A percentile compares a stretch with the other conserved stretches of the same genome.
phyloP scores from a whole-genome alignment of 2,797 vertebrate genomes.

The Muscicapa comitata region DNA sequence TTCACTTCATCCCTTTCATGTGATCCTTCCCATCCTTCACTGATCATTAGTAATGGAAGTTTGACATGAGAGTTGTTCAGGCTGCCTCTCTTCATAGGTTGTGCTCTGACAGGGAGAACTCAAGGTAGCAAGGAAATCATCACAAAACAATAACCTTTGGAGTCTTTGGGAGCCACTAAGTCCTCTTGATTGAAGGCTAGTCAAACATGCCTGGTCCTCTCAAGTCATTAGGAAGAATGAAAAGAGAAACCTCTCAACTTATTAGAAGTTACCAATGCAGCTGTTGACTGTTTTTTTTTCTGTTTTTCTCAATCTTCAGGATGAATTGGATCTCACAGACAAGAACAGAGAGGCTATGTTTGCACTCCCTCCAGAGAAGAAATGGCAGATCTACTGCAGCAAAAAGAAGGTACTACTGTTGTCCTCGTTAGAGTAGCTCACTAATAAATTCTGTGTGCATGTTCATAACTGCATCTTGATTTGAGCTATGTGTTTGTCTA shows the following conservation, averaged over 20 bases:
- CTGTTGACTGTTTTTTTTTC: background rate
- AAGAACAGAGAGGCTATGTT: slow-evolving; percentile 98
- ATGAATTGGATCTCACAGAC: slow-evolving; percentile 95
- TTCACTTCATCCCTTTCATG: background rate
- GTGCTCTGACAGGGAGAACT: background rate
- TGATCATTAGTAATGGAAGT: background rate
- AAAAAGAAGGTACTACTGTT: slow-evolving; percentile 88
- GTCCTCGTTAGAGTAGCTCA: background rate
- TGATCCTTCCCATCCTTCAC: background rate
- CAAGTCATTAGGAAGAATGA: background rate
- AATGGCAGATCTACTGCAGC: slow-evolving; percentile 99
- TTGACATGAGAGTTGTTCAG: background rate
- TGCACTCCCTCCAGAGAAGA: slow-evolving; percentile 94
- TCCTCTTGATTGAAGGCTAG: background rate
- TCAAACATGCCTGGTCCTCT: background rate
- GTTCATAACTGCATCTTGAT: background rate
- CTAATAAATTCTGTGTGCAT: background rate
- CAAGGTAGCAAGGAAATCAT: background rate
- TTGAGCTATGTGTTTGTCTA: background rate
- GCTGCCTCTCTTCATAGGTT: background rate
- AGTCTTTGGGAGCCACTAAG: background rate
- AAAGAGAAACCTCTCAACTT: background rate
- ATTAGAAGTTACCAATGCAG: background rate
- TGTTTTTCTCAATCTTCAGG: slow-evolving; percentile 74
- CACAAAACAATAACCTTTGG: background rate